Evolutionary conservation across 2,113 vertebrate genomes (phyloP).

Genomic region (Coryphaenoides rupestris): DNA sequence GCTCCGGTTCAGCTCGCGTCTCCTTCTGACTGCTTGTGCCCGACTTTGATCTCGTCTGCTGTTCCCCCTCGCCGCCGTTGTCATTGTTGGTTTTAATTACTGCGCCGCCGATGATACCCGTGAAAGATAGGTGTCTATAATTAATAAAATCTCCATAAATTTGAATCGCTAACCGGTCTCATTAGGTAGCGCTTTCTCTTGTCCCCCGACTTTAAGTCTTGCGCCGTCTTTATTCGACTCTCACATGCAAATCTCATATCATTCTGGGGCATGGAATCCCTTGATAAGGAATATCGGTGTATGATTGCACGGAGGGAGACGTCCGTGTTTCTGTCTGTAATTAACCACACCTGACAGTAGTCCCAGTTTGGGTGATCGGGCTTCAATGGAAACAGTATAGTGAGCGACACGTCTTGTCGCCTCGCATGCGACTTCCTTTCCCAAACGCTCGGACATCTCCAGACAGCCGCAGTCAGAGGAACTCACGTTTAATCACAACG

Average conservation of each 20-base stretch:
- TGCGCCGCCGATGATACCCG: slow-evolving; percentile 92
- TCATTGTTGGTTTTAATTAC: slow-evolving; percentile 99
- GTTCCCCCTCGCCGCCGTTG: slow-evolving; percentile 77
- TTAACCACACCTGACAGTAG: slow-evolving; percentile 57
- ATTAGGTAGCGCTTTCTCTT: slow-evolving; percentile 93
- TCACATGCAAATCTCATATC: slow-evolving; percentile 59
- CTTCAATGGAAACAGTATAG: slow-evolving; percentile 45
- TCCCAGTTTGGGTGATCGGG: slow-evolving; percentile 62
- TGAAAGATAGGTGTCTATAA: slow-evolving; percentile 99
- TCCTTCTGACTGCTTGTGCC: slow-evolving; percentile 79
- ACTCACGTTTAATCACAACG: too few relatives aligned
- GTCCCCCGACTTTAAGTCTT: slow-evolving; percentile 80
- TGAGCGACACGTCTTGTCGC: too few relatives aligned
- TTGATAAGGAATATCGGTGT: slow-evolving; percentile 61
- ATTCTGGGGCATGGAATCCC: slow-evolving; percentile 57
- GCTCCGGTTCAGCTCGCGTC: slow-evolving; percentile 83
- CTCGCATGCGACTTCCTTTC: too few relatives aligned
- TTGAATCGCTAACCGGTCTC: slow-evolving; percentile 98
- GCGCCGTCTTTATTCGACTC: slow-evolving; percentile 81
- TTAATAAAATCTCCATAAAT: slow-evolving; percentile 99
- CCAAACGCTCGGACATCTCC: too few relatives aligned
- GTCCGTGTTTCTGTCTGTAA: slow-evolving; percentile 69
- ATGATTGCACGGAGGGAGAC: slow-evolving; percentile 41
- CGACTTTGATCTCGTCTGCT: slow-evolving; percentile 91
- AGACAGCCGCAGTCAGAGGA: too few relatives aligned